Evolutionary conservation across 1,140 invertebrate genomes (phyloP).

Genomic region (Chironomus tepperi): DNA sequence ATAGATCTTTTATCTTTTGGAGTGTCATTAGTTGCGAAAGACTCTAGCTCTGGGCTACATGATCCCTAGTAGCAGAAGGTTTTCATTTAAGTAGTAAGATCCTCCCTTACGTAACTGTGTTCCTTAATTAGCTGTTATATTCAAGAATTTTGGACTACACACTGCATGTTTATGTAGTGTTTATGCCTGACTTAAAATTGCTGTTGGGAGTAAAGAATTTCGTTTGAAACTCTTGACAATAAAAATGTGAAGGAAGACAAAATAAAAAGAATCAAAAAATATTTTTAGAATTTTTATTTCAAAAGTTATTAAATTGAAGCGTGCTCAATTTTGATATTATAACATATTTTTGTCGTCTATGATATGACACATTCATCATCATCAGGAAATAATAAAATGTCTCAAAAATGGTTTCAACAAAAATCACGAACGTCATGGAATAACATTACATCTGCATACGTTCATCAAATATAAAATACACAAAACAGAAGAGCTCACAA

Average conservation of each 20-base stretch:
- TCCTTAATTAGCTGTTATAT: too few species aligned
- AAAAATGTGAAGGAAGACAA: neutral
- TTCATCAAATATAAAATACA: neutral
- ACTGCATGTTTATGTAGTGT: too few species aligned
- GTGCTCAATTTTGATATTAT: constrained; percentile 7
- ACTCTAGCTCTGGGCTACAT: too few species aligned
- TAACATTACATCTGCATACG: neutral
- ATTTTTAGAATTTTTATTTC: constrained; percentile 1
- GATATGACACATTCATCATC: constrained; percentile 12
- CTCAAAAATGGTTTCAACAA: neutral
- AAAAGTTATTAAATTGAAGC: neutral
- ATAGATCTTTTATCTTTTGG: too few species aligned
- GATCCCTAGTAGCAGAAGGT: too few species aligned
- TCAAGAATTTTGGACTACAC: too few species aligned
- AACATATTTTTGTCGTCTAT: neutral
- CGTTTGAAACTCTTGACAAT: neutral
- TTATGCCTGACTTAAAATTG: too few species aligned
- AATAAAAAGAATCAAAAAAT: neutral
- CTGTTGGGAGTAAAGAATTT: neutral
- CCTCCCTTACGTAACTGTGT: too few species aligned
- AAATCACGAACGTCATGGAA: constrained; percentile 13
- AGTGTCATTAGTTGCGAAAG: too few species aligned
- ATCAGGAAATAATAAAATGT: constrained; percentile 14
- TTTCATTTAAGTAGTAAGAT: too few species aligned
- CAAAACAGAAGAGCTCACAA: neutral